Evolutionary conservation across 2,888 invertebrate species (phyloP).

Genomic region (Rugalucina vietnamica): DNA sequence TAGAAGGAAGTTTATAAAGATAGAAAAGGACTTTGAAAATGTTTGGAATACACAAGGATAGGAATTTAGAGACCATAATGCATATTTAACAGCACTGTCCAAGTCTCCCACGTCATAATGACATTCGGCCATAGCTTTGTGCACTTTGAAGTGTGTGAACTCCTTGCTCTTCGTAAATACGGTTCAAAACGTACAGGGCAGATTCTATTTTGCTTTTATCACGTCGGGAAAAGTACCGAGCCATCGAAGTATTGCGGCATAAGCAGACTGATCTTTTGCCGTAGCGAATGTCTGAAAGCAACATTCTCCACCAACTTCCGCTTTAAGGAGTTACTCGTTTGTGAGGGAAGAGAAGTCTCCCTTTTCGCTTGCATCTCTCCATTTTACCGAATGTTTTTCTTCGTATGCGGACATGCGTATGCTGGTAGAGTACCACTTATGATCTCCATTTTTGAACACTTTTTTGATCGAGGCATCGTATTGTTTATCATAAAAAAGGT

Average conservation of each 20-base stretch:
- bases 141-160: background rate
- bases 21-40: background rate
- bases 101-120: background rate
- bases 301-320: background rate
- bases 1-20: background rate
- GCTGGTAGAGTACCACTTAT: background rate
- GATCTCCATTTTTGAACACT: background rate
- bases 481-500: background rate
- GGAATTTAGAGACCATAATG: background rate
- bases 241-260: background rate
- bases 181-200: background rate
- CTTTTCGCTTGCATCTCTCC: background rate
- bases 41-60: background rate
- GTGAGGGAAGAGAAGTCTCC: background rate
- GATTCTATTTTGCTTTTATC: background rate
- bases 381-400: background rate
- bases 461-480: background rate
- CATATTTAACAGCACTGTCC: background rate
- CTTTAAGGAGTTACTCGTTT: background rate
- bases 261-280: background rate
- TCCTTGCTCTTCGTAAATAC: background rate
- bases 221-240: background rate
- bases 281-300: background rate
- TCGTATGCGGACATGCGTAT: background rate
- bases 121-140: background rate